Evolutionary conservation across 2,888 invertebrate species (phyloP).

Genomic region (Dendrolimus pini): DNA sequence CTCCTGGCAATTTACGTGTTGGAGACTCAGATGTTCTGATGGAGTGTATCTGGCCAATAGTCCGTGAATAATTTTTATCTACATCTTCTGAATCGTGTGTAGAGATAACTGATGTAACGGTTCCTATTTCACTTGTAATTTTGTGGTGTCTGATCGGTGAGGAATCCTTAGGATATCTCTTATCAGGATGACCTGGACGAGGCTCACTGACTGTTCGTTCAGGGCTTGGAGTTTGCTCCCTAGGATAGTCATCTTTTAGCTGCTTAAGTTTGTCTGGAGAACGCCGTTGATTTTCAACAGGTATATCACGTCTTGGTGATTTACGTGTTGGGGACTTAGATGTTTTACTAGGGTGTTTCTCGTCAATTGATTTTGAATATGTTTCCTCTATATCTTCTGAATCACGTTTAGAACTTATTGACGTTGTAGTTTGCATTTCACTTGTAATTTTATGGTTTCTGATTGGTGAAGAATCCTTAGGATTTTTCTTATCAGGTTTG

Average conservation of each 20-base stretch:
- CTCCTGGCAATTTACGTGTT: constrained; percentile 2
- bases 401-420: neutral
- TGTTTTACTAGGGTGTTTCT: neutral
- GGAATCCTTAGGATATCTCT: constrained; percentile 5
- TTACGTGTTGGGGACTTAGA: constrained; percentile 6
- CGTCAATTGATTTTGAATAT: neutral
- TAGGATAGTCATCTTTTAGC: neutral
- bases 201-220: neutral
- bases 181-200: neutral
- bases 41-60: neutral
- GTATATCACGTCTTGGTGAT: neutral
- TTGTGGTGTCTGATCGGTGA: constrained; percentile 1
- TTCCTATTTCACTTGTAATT: neutral
- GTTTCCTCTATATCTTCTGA: neutral
- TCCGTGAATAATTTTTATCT: neutral
- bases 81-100: neutral
- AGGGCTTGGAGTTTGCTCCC: neutral
- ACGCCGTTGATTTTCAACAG: neutral
- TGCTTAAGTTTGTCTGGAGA: constrained; percentile 2
- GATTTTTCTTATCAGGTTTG: constrained; percentile 5
- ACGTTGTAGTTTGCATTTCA: constrained; percentile 1
- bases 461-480: constrained; percentile 6
- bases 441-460: constrained; percentile 6
- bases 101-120: neutral
- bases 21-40: constrained; percentile 8